Evolutionary conservation across 92 coral and sea anemone genomes (phyloP), one percentile per base, ranked within the genome.

Genomic region (Parazoanthus atlanticus): DNA sequence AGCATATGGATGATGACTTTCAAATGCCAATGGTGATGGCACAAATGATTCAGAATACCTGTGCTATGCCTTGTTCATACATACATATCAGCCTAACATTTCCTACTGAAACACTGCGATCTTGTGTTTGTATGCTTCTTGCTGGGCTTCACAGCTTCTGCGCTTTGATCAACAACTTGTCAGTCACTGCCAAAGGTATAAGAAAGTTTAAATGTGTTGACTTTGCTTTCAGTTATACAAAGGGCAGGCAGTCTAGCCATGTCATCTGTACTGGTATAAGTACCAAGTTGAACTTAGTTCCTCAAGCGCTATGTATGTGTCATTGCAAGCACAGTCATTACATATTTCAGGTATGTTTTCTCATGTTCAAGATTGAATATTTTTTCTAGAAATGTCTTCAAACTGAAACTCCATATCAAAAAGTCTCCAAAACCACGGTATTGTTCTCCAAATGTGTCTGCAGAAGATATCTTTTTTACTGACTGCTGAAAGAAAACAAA

Each of bases 41-140:
- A 30, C 21, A 74, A 23, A 29, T 25, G 34, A 43, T 10, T 36
- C 52, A 41, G 21, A 61, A 41, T 54, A 54, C 76, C 31, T 13
- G 74, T 31, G 74, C 71, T 75, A 54, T 13, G 67, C 89, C 49
- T 91, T 89, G 88, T 91, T 88, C 95, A 95, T 93, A 90, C 89
- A 93, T 90, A 91, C 92, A 91, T 86, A 83, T 88, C 89, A 91
- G 94, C 92, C 94, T 93, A 93, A 91, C 88, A 91, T 81, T 82
- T 90, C 98, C 98, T 93, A 94, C 52, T 89, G 94, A 73, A 69
- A 88, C 21, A 52, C 91, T 83, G 89, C 91, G 28, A 49, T 89
- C 92, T 64, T 82, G 90, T 83, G 82, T 81, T 89, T 92, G 90
- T 46, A 65, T 43, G 26, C 41, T 70, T 84, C 87, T 84, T 70